Base-by-base conservation (phyloP, 2,797 vertebrate genomes). In the Hapalemur alaotrensis region DNA sequence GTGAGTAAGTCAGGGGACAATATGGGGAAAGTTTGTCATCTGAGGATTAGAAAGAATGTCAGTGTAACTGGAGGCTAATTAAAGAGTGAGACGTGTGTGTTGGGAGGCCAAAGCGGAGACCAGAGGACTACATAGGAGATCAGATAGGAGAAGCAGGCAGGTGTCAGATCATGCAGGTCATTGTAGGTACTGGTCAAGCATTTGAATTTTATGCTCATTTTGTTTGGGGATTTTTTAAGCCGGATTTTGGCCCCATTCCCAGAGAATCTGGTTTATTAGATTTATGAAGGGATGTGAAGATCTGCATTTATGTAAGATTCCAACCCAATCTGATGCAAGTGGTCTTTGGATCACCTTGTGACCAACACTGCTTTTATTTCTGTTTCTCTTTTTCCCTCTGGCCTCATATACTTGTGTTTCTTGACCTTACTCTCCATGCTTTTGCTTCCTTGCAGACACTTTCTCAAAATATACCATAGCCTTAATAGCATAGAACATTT, bases 361-460 rank as follows among this genome's bases (percentile, higher is more conserved):
- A 82, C 70, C 59, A 57, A 75, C 4, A 41, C 20, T 54, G 25
- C 63, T 92, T 95, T 23, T 25, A 14, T 83, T 78, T 93, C 28
- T n/a, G 0, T 57, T 3, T 12, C 22, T 69, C 30, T 73, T 89
- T 57, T 54, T 8, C 2, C 7, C 35, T 67, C 41, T 41, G 25
- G 30, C n/a, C n/a, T 82, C 10, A 13, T 70, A 22, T 32, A 30
- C 11, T 23, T n/a, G 7, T 89, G 0, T n/a, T 52, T 91, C 32
- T 2, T 2, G 10, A 2, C 1, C 1, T 2, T 17, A 4, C 15
- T 9, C 38, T 43, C 5, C 1, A 20, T 54, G 50, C 11, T 69
- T 79, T 94, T 22, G 46, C 54, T 91, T 69, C 17, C 17, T 85
- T 46, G 12, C 7, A 85, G 48, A 82, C 2, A 38, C 28, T 93